Evolutionary conservation across 2,113 vertebrate genomes (phyloP).

Genomic region (Gavia stellata): DNA sequence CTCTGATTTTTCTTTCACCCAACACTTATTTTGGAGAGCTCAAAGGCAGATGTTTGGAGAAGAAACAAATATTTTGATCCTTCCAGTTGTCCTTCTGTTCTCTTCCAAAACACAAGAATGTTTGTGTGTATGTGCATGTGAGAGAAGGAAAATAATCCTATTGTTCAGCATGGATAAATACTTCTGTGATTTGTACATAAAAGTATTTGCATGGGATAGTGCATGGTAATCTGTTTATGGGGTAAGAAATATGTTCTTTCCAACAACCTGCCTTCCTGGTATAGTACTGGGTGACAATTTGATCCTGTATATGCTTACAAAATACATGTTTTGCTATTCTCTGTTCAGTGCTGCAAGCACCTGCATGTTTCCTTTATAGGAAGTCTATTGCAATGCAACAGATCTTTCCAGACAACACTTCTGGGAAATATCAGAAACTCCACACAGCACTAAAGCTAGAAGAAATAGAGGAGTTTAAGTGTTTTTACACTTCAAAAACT

Average conservation of each 20-base stretch:
- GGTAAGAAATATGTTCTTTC: background rate
- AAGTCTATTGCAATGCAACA: background rate
- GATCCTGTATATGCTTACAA: background rate
- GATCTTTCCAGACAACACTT: background rate
- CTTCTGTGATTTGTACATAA: background rate
- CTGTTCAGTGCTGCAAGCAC: background rate
- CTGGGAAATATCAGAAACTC: conserved; percentile 4
- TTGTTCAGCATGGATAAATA: background rate
- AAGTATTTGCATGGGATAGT: background rate
- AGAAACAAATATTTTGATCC: background rate
- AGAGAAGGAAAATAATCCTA: background rate
- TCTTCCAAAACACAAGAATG: background rate
- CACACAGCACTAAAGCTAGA: background rate
- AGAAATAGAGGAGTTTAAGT: background rate
- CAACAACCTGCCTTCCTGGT: background rate
- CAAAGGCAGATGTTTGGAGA: background rate
- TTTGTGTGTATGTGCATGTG: background rate
- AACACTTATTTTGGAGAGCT: background rate
- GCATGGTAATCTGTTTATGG: background rate
- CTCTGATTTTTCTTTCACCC: background rate
- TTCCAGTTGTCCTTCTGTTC: background rate
- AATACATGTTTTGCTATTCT: background rate
- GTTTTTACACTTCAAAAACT: background rate
- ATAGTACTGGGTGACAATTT: background rate
- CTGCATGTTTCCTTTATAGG: background rate